phyloP scores from a whole-genome alignment of 1,140 invertebrate genomes.

The Brachionus paranguensis region DNA sequence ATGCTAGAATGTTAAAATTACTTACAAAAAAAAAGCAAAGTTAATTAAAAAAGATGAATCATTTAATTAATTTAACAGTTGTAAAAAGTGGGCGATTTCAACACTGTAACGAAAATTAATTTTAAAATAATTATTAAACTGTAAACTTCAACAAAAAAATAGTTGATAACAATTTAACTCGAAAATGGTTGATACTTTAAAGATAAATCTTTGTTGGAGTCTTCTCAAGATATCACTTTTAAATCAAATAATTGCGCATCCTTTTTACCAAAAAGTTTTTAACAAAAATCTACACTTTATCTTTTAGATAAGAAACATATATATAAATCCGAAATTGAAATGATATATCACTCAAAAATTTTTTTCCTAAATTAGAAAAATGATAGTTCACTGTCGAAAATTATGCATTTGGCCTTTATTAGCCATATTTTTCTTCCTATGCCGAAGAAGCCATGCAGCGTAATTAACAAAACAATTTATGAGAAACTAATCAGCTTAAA shows the following conservation, averaged over 20 bases:
- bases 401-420: neutral
- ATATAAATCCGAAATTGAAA: neutral
- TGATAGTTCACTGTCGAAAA: neutral
- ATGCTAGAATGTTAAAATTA: neutral
- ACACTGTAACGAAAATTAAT: neutral
- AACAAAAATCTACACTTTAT: slow-evolving; percentile 8
- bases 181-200: neutral
- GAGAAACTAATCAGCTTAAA: neutral
- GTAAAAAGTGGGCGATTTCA: neutral
- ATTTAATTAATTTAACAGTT: neutral
- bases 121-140: neutral
- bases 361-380: neutral
- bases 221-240: slow-evolving; percentile 25
- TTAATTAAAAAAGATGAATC: neutral
- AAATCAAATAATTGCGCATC: slow-evolving; percentile 23
- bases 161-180: neutral
- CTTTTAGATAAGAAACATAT: neutral
- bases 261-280: neutral
- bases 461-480: neutral
- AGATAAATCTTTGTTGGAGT: slow-evolving; percentile 3
- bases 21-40: neutral
- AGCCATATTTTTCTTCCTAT: neutral
- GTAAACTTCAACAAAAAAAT: neutral
- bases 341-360: neutral
- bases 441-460: neutral